Evolutionary conservation across 2,113 vertebrate species (phyloP).

Genomic region (Dicerorhinus sumatrensis): DNA sequence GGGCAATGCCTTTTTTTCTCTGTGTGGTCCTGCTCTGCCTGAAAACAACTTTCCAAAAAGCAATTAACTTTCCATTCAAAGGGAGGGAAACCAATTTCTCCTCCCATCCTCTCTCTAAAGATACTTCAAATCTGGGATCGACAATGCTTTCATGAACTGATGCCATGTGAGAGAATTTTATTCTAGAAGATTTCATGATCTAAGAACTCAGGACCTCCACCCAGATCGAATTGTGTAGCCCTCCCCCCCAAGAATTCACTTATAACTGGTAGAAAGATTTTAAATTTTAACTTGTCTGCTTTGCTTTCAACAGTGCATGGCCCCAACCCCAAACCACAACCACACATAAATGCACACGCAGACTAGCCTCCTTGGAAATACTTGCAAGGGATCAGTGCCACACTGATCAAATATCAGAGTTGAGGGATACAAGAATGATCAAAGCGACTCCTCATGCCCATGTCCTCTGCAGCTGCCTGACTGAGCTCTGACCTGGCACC

Average conservation of each 20-base stretch:
- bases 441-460: rapidly evolving
- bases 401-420: rapidly evolving
- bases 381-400: not conserved
- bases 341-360: rapidly evolving
- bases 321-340: not conserved
- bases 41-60: constrained; percentile 41
- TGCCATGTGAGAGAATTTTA: not conserved
- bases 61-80: constrained; percentile 49
- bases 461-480: not conserved
- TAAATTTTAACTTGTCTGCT: rapidly evolving
- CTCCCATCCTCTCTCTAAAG: not conserved
- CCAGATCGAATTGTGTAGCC: not conserved
- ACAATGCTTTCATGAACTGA: not conserved
- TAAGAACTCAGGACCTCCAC: not conserved
- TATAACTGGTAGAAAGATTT: not conserved
- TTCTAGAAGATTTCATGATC: not conserved
- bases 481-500: rapidly evolving
- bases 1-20: not conserved
- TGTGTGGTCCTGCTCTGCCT: constrained; percentile 69
- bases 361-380: not conserved
- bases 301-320: not conserved
- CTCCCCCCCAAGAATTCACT: not conserved
- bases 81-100: not conserved
- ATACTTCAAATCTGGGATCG: not conserved
- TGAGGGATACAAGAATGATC: rapidly evolving